Evolutionary conservation across 2,888 invertebrate genomes (phyloP), one percentile per base, ranked within the genome.

Genomic region (Drosophila prolongata): DNA sequence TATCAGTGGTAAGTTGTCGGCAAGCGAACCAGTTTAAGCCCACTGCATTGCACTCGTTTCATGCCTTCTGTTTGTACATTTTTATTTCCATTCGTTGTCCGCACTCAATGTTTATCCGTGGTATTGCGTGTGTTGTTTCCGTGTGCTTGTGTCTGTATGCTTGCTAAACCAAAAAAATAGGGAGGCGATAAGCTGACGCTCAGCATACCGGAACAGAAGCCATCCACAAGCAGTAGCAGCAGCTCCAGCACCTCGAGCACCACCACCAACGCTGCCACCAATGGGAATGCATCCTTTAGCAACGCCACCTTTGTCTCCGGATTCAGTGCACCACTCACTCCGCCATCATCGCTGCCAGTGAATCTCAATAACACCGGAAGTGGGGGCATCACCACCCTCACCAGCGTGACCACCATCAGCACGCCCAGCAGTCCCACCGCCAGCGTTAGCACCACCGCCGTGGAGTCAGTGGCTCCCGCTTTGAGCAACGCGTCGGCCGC

Each of bases 101-200:
- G 76, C 80, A 85, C 82, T 76, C 71, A 72, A 78, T 87, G 72
- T 78, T 80, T 75, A 70, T 50, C 59, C 49, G 52, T 76, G 55
- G 40, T 42, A 42, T 55, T 59, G 58, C 58, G 58, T 80, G 61
- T 67, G 60, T 67, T 77, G 61, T 69, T 35, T 59, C 66, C 68
- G 61, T 64, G 43, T 62, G 46, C 66, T 52, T 77, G 47, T 73
- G 52, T 53, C 44, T 54, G 49, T 72, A 44, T 76, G 53, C 55
- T 59, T 70, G 53, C 71, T 60, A 64, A 50, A 77, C 71, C 66
- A 46, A 38, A 60, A 60, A 71, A 59, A 67, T 84, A 95, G 95
- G 95, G 95, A 78, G 95, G 95, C 84, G 95, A 95, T 90, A 95
- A 95, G 90, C 91, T 95, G 89, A 95, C 95, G 59, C 92, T 95